These are phyloP conservation scores for Serrognathus titanus DNA, from an alignment of 2,888 invertebrate genomes.

Conservation along the genomic window DNA sequence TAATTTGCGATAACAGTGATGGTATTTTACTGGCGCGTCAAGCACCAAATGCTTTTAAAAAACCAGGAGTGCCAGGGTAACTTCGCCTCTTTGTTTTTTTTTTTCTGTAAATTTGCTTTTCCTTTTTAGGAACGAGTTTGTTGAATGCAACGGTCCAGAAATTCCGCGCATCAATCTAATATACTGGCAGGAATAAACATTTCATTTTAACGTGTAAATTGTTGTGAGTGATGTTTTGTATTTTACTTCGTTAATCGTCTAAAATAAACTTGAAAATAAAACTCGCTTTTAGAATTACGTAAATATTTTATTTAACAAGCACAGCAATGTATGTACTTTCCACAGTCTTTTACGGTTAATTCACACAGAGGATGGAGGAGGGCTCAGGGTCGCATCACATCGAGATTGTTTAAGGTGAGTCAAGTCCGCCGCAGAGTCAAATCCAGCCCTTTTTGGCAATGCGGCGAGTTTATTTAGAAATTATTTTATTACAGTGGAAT, in stretches of 20 bases:
- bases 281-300: conserved; percentile 21
- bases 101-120: conserved; percentile 9
- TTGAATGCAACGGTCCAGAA: conserved; percentile 56
- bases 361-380: conserved; percentile 1
- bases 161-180: conserved; percentile 62
- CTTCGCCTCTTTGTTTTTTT: conserved; percentile 19
- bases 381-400: not conserved
- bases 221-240: not conserved
- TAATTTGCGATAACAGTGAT: conserved; percentile 75
- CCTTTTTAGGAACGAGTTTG: conserved; percentile 62
- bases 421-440: not conserved
- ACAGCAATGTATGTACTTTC: conserved; percentile 7
- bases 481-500: too few species aligned
- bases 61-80: conserved; percentile 59
- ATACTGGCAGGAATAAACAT: conserved; percentile 9
- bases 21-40: conserved; percentile 57
- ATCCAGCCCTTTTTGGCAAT: conserved; percentile 10
- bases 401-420: not conserved
- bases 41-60: conserved; percentile 59
- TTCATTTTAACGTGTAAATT: not conserved
- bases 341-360: conserved; percentile 20
- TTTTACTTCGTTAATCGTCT: not conserved
- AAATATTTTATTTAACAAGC: conserved; percentile 32
- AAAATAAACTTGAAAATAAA: too few species aligned
- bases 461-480: not conserved